Evolutionary conservation across 2,888 invertebrate species (phyloP).

Genomic region (Noctua janthe): DNA sequence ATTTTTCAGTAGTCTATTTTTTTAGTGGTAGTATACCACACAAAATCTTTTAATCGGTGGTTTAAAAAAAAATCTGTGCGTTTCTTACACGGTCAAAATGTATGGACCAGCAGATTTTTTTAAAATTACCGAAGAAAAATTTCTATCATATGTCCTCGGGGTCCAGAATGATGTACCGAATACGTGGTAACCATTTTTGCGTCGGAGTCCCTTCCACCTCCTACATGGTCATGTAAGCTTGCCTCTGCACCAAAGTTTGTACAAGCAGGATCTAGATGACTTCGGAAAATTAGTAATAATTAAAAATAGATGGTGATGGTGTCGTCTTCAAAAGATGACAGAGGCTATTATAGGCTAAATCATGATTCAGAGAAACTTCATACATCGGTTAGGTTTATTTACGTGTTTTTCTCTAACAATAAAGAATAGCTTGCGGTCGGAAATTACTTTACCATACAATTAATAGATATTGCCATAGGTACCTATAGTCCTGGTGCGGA

Average conservation of each 20-base stretch:
- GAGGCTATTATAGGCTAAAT: not conserved
- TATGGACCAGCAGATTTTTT: no score
- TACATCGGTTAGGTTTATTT: not conserved
- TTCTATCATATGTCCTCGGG: no score
- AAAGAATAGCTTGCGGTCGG: not conserved
- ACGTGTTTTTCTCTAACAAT: not conserved
- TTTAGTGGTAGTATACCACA: no score
- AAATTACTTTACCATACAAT: slow-evolving; percentile 25
- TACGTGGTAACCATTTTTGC: no score
- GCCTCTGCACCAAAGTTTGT: not conserved
- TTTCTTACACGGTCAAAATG: no score
- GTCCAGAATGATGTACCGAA: no score
- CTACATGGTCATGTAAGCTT: not conserved
- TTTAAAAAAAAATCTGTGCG: no score
- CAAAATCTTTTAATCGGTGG: no score
- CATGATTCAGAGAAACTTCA: not conserved
- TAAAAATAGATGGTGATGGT: not conserved
- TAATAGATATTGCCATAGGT: not conserved
- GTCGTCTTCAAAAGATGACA: not conserved
- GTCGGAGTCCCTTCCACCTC: no score
- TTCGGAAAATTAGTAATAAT: not conserved
- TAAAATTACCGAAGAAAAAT: no score
- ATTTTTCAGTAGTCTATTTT: no score
- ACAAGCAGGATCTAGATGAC: not conserved
- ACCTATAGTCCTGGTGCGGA: not conserved